Conservation (phyloP, 2,888 invertebrate species). For the Gari tellinella region DNA sequence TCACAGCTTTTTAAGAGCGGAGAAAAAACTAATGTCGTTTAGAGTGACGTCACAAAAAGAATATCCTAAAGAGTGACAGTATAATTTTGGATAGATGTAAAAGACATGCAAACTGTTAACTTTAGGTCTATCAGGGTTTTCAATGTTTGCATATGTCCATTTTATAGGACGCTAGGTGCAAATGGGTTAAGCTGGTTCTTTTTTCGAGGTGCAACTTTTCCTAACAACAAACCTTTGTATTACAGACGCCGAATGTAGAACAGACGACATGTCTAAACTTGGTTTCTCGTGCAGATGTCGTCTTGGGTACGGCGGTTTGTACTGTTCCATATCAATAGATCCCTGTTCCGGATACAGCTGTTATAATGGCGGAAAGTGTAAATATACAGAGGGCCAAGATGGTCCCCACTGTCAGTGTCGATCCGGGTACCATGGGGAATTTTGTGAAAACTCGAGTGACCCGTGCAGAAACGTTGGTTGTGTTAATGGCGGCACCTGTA, state of each 20-base stretch:
- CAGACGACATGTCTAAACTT: neutral
- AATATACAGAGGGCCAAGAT: conserved; percentile 23
- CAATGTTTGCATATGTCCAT: too few relatives aligned
- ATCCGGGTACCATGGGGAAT: conserved; percentile 61
- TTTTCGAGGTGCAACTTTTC: neutral
- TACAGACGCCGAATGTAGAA: conserved; percentile 46
- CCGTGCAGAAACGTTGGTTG: conserved; percentile 63
- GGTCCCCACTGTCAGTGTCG: conserved; percentile 61
- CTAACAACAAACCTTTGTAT: neutral
- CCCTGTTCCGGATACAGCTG: conserved; percentile 62
- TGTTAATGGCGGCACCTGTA: conserved; percentile 67
- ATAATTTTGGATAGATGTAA: too few relatives aligned
- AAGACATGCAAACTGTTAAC: too few relatives aligned
- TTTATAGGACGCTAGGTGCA: too few relatives aligned
- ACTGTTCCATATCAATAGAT: conserved; percentile 50
- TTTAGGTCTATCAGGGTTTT: too few relatives aligned
- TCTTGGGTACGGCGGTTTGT: conserved; percentile 36
- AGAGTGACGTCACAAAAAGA: too few relatives aligned
- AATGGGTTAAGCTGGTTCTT: too few relatives aligned
- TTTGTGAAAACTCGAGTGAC: conserved; percentile 63
- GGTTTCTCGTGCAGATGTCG: conserved; percentile 47
- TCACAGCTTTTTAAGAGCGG: too few relatives aligned
- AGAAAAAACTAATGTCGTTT: too few relatives aligned
- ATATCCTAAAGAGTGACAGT: too few relatives aligned
- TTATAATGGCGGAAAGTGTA: conserved; percentile 66